Conservation (phyloP, 2,113 vertebrate genomes). For the Melanerpes aurifrons region DNA sequence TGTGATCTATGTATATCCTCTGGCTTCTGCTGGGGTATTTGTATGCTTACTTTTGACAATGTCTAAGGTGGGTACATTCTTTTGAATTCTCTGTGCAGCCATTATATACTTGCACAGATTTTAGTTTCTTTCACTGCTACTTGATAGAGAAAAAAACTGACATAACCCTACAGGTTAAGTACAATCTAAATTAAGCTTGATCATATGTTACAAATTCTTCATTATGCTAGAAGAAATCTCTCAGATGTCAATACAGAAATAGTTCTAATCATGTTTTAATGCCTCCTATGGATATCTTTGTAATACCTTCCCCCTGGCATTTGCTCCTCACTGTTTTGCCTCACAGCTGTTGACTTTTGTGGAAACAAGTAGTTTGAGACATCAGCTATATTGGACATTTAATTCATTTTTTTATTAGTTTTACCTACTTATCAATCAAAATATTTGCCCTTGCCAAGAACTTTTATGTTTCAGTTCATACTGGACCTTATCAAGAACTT, state of each 20-base stretch:
- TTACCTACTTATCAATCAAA: background rate
- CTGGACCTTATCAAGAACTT: background rate
- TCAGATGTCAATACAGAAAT: background rate
- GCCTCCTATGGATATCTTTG: background rate
- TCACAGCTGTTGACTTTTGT: background rate
- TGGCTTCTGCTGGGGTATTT: slow-evolving; percentile 24
- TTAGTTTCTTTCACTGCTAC: background rate
- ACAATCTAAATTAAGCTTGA: slow-evolving; percentile 33
- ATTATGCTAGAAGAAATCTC: slow-evolving; percentile 26
- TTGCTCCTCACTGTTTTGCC: background rate
- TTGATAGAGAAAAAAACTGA: background rate
- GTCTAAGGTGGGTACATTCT: slow-evolving; percentile 14
- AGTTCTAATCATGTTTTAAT: background rate
- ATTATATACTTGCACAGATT: background rate
- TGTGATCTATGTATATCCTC: background rate
- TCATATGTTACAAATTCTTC: slow-evolving; percentile 33
- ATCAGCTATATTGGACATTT: background rate
- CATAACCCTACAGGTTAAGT: background rate
- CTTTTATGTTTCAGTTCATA: background rate
- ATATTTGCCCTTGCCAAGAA: background rate
- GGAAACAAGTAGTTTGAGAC: background rate
- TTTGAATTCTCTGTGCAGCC: background rate
- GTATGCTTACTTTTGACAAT: slow-evolving; percentile 1
- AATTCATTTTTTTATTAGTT: background rate
- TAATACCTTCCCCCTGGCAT: background rate